Percentiles rank a stretch among this genome's conserved stretches.
Evolutionary conservation across 1,140 invertebrate species (phyloP).

Genomic region (Doryteuthis pealeii): DNA sequence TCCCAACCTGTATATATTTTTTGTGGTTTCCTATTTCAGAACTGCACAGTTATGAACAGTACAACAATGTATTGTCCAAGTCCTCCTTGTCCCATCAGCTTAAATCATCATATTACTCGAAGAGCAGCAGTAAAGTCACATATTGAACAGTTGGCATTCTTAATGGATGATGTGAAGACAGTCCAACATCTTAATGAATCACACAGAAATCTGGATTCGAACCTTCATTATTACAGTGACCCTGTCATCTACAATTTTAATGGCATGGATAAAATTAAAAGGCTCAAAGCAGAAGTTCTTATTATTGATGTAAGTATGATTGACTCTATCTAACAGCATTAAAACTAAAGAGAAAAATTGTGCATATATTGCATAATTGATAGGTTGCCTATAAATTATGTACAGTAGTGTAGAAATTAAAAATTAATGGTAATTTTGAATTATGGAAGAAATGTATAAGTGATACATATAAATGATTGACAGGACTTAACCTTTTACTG

Average conservation of each 20-base stretch:
- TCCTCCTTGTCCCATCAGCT: slow-evolving; percentile 73
- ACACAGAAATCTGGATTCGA: slow-evolving; percentile 76
- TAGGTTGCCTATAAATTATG: too few species aligned
- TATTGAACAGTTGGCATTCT: slow-evolving; percentile 75
- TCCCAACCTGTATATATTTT: neutral
- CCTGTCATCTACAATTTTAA: slow-evolving; percentile 87
- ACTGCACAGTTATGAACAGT: slow-evolving; percentile 81
- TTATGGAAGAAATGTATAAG: too few species aligned
- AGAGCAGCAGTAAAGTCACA: slow-evolving; percentile 55
- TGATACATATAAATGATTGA: too few species aligned
- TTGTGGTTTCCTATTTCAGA: slow-evolving; percentile 52
- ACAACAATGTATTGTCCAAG: slow-evolving; percentile 95
- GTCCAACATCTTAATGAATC: slow-evolving; percentile 86
- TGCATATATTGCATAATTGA: too few species aligned
- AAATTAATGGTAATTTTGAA: too few species aligned
- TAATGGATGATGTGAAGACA: slow-evolving; percentile 92
- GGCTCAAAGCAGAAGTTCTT: slow-evolving; percentile 91
- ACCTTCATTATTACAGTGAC: slow-evolving; percentile 87
- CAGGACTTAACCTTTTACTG: too few species aligned
- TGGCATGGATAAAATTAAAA: slow-evolving; percentile 70
- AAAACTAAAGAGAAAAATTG: too few species aligned
- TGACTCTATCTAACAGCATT: neutral
- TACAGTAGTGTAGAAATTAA: too few species aligned
- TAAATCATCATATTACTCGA: slow-evolving; percentile 29
- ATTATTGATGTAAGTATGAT: slow-evolving; percentile 77